Evolutionary conservation across 2,797 vertebrate genomes (phyloP).

Genomic region (Notolepis coatsorum): DNA sequence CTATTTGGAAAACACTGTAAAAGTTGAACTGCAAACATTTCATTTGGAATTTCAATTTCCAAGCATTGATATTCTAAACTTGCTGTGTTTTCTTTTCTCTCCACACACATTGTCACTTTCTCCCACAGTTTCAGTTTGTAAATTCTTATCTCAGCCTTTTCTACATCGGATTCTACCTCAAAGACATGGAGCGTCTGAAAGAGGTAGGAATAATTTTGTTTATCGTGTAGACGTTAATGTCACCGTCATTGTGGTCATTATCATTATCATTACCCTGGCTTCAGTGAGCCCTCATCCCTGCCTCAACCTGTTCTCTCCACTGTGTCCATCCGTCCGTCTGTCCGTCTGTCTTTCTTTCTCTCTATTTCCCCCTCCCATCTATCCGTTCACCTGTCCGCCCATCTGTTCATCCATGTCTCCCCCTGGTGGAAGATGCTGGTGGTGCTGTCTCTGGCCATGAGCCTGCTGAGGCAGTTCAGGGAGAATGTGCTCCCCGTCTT

Average conservation of each 20-base stretch:
- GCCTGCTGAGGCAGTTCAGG: slow-evolving; percentile 88
- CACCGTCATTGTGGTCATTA: too few relatives aligned
- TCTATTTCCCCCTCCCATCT: slow-evolving; percentile 48
- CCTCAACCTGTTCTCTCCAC: slow-evolving; percentile 39
- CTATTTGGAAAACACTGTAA: slow-evolving; percentile 3
- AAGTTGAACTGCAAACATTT: background rate
- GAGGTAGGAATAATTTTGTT: slow-evolving; percentile 83
- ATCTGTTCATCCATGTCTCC: slow-evolving; percentile 47
- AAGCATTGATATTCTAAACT: background rate
- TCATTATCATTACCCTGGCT: background rate
- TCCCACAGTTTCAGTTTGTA: slow-evolving; percentile 95
- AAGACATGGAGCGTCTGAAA: slow-evolving; percentile 98
- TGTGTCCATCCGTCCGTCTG: background rate
- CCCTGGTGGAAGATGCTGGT: slow-evolving; percentile 85
- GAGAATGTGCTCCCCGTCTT: slow-evolving; percentile 84
- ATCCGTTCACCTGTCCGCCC: background rate
- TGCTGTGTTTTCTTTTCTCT: slow-evolving; percentile 10
- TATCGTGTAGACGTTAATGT: too few relatives aligned
- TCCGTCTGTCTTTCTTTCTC: slow-evolving; percentile 37
- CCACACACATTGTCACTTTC: slow-evolving; percentile 19
- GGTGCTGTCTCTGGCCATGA: slow-evolving; percentile 87
- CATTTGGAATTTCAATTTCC: background rate
- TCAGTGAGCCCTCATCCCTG: slow-evolving; percentile 18
- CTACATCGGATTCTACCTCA: slow-evolving; percentile 99
- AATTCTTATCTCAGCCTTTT: slow-evolving; percentile 99